A percentile compares a stretch with the other conserved stretches of the same genome.
Conservation (phyloP, 2,113 vertebrate species). For the Coracopsis vasa region DNA sequence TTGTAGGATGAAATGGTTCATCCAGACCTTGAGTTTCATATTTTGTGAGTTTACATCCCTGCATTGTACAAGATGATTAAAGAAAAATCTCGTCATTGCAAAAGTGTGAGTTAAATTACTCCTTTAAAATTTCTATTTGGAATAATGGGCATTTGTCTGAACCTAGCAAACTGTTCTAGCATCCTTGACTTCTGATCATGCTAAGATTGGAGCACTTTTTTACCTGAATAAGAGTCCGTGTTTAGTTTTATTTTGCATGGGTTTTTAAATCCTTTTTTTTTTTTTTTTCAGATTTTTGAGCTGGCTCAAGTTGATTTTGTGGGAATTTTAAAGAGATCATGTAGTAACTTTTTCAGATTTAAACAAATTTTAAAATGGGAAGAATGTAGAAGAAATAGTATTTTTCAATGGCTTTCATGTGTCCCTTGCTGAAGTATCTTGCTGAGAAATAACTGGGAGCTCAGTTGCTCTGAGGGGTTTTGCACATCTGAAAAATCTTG, state of each 20-base stretch:
- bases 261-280: background rate
- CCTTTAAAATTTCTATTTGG: background rate
- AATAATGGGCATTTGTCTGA: background rate
- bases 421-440: background rate
- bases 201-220: background rate
- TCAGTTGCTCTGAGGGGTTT: background rate
- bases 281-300: background rate
- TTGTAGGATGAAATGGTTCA: background rate
- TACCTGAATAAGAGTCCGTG: background rate
- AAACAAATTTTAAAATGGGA: background rate
- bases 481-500: background rate
- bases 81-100: background rate
- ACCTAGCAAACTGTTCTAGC: background rate
- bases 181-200: background rate
- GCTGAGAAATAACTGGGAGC: background rate
- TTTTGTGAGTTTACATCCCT: background rate
- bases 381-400: background rate
- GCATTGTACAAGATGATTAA: background rate
- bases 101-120: background rate
- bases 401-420: background rate
- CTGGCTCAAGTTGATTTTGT: background rate
- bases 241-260: background rate
- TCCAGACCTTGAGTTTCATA: background rate
- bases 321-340: background rate
- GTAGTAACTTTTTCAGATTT: background rate